phyloP scores from a whole-genome alignment of 2,888 invertebrate species.

The Lobophora halterata region DNA sequence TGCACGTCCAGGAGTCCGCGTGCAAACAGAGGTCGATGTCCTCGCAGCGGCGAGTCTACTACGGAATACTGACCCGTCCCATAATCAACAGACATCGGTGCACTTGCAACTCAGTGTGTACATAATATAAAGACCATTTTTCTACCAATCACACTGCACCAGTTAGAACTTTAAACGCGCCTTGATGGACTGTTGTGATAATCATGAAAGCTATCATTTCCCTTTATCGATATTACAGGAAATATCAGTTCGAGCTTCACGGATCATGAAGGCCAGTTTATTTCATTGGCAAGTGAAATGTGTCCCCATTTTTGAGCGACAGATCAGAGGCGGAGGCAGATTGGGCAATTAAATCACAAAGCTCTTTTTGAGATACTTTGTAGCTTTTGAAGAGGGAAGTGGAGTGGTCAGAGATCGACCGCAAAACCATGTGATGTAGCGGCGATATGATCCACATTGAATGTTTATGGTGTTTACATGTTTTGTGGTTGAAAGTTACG shows the following conservation, averaged over 20 bases:
- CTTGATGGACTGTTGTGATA: slow-evolving; percentile 35
- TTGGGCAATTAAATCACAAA: slow-evolving; percentile 26
- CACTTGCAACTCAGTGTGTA: slow-evolving; percentile 39
- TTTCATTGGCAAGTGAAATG: slow-evolving; percentile 26
- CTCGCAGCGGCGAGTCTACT: slow-evolving; percentile 55
- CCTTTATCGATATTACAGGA: slow-evolving; percentile 38
- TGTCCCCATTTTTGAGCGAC: slow-evolving; percentile 23
- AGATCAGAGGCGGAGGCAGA: slow-evolving; percentile 25
- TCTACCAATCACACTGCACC: slow-evolving; percentile 26
- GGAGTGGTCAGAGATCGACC: slow-evolving; percentile 16
- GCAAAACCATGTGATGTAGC: slow-evolving; percentile 20
- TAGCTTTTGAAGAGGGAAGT: slow-evolving; percentile 23
- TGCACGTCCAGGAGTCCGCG: slow-evolving; percentile 58
- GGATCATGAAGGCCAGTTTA: slow-evolving; percentile 33
- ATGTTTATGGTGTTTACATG: slow-evolving; percentile 28
- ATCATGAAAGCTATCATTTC: no score
- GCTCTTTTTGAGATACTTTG: slow-evolving; percentile 21
- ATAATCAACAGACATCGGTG: slow-evolving; percentile 38
- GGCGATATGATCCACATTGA: slow-evolving; percentile 22
- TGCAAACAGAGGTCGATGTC: slow-evolving; percentile 64
- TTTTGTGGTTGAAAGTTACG: slow-evolving; percentile 23
- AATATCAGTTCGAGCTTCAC: slow-evolving; percentile 32
- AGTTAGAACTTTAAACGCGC: slow-evolving; percentile 39
- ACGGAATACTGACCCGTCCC: slow-evolving; percentile 66
- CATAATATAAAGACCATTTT: slow-evolving; percentile 39